Percentiles rank a stretch among this genome's conserved stretches.
These are phyloP conservation scores for Halictus ligatus DNA, from an alignment of 2,888 invertebrate genomes.

Conservation along the genomic window DNA sequence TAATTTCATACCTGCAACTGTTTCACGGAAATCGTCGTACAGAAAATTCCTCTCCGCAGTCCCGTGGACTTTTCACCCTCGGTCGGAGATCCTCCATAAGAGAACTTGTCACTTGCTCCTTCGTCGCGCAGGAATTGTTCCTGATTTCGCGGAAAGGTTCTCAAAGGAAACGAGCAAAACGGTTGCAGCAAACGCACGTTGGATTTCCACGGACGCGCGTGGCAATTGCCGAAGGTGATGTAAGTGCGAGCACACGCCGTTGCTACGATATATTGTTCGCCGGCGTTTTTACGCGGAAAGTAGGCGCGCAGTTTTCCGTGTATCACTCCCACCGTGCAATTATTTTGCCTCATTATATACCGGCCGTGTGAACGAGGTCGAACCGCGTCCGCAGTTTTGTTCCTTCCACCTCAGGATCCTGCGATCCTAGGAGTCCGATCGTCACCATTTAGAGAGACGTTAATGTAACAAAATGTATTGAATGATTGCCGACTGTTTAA, in stretches of 20 bases:
- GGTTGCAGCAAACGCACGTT: not conserved
- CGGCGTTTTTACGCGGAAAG: conserved; percentile 46
- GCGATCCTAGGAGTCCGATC: not conserved
- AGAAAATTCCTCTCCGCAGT: not conserved
- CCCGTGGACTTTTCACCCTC: not conserved
- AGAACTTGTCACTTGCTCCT: not conserved
- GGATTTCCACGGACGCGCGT: not conserved
- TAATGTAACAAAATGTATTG: not conserved
- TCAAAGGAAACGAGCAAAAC: not conserved
- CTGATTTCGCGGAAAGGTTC: conserved; percentile 26
- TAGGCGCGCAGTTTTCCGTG: conserved; percentile 60
- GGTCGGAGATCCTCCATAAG: not conserved
- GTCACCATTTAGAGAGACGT: not conserved
- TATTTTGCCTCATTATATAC: conserved; percentile 40
- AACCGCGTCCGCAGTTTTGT: conserved; percentile 55
- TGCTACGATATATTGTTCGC: conserved; percentile 43
- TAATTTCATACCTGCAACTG: too few relatives aligned
- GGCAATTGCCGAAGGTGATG: conserved; percentile 44
- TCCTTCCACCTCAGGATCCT: conserved; percentile 27
- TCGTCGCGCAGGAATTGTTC: not conserved
- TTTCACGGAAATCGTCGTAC: not conserved
- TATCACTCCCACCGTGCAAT: conserved; percentile 56
- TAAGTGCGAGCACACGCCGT: conserved; percentile 38
- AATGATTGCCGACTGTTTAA: too few relatives aligned
- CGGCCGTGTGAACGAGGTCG: conserved; percentile 68